These are phyloP conservation scores for Megalurothrips usitatus DNA, from an alignment of 2,888 invertebrate species.

Conservation along the genomic window DNA sequence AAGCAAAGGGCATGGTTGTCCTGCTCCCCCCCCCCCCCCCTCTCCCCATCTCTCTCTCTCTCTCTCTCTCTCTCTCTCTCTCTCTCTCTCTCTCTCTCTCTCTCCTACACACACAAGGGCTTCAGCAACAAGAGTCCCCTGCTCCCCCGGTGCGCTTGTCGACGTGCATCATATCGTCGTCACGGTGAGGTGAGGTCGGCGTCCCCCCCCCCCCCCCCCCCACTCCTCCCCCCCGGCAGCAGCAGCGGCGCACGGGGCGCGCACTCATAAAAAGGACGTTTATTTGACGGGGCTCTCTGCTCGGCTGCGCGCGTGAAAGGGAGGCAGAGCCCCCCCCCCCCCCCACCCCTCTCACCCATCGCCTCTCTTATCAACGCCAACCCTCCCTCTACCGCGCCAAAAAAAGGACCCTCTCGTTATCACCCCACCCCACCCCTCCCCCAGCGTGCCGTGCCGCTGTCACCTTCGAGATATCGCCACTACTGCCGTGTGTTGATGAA, in stretches of 20 bases:
- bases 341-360: neutral
- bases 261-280: neutral
- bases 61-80: neutral
- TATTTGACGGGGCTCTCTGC: neutral
- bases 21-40: neutral
- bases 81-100: neutral
- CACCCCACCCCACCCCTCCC: neutral
- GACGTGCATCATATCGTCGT: no score
- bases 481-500: neutral
- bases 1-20: neutral
- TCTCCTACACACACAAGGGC: neutral
- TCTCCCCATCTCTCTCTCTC: neutral
- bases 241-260: neutral
- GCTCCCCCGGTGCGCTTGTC: no score
- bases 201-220: no score
- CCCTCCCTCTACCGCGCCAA: neutral
- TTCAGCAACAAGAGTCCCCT: no score
- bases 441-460: neutral
- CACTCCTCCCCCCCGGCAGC: no score
- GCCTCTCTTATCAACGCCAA: neutral
- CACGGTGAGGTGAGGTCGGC: no score
- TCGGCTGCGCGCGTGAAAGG: neutral
- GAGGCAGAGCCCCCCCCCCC: no score
- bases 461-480: slow-evolving; percentile 19
- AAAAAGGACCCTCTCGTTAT: neutral